Conservation (phyloP, 2,888 invertebrate species). For the Micoletzkya japonica region DNA sequence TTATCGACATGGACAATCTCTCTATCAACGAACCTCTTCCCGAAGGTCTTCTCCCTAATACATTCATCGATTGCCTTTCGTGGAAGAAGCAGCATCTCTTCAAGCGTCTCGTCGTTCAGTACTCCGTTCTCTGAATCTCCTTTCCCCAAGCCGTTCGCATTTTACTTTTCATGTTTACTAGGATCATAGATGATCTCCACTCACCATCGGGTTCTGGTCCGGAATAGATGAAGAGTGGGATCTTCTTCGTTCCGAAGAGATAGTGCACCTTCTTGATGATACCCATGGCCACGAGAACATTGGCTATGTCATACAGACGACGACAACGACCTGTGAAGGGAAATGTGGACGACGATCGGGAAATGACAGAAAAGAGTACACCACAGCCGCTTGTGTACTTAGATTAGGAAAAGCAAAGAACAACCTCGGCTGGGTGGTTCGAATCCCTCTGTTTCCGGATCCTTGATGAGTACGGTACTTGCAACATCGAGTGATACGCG, state of each 20-base stretch:
- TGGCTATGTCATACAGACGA: conserved; percentile 79
- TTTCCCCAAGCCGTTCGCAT: background rate
- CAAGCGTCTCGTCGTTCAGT: conserved; percentile 20
- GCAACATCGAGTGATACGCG: conserved; percentile 62
- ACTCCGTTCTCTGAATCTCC: conserved; percentile 10
- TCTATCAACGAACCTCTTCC: conserved; percentile 14
- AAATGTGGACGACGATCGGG: too few species aligned
- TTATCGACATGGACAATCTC: background rate
- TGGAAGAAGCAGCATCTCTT: conserved; percentile 24
- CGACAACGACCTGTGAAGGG: conserved; percentile 67
- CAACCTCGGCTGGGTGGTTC: conserved; percentile 60
- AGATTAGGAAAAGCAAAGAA: background rate
- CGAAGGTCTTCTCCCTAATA: conserved; percentile 24
- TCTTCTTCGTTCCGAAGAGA: conserved; percentile 63
- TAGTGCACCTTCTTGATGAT: conserved; percentile 74
- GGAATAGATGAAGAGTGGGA: conserved; percentile 63
- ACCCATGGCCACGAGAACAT: conserved; percentile 77
- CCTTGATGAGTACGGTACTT: conserved; percentile 62
- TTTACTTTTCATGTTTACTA: background rate
- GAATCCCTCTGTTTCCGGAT: conserved; percentile 59
- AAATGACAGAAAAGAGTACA: background rate
- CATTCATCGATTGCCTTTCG: conserved; percentile 21
- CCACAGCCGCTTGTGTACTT: too few species aligned
- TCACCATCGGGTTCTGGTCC: conserved; percentile 60
- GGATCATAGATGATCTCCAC: background rate